Evolutionary conservation across 2,113 vertebrate genomes (phyloP), one percentile per base, ranked within the genome.

Genomic region (Lamprologus tigripictilis): DNA sequence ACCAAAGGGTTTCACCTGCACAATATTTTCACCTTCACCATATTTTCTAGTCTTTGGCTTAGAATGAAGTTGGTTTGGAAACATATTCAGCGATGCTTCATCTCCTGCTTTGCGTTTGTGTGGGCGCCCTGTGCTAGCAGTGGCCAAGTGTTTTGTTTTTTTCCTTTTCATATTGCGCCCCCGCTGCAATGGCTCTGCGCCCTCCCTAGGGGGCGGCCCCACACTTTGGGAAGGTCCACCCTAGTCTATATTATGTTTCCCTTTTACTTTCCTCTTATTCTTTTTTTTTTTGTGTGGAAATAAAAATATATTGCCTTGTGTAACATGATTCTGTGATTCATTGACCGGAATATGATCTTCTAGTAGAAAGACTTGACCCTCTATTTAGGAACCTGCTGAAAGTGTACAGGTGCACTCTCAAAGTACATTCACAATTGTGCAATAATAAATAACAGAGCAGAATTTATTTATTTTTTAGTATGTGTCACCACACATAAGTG

Each of bases 131-230:
- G 3, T 51, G 47, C 2, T 51, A 51, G 47, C 47, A 51, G 47
- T 51, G 47, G 3, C 17, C 17, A 19, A 19, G 8, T 4, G 1
- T 19, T 51, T 19, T 54, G n/a, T 21, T 54, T 54, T 54, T 54
- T 54, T 23, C 53, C 53, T 12, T 54, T 54, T 54, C n/a, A 54
- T 54, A 23, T 4, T 6, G 1, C 6, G 2, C 10, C 53, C n/a
- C 21, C 21, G 0, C 54, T 26, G 54, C 21, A 55, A 55, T 55
- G 21, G 21, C 21, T 55, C 21, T 55, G 7, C 7, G 12, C 54
- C 12, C 12, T 8, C 21, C 54, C 54, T 57, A 26, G 2, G 54
- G 54, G 54, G 54, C 0, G 0, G 54, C 54, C 23, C 54, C 12
- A 57, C 54, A 57, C 23, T 57, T 57, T 57, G 12, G 23, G 54